These are phyloP conservation scores for Drosophila insularis DNA, from an alignment of 1,140 invertebrate species.

Conservation along the genomic window DNA sequence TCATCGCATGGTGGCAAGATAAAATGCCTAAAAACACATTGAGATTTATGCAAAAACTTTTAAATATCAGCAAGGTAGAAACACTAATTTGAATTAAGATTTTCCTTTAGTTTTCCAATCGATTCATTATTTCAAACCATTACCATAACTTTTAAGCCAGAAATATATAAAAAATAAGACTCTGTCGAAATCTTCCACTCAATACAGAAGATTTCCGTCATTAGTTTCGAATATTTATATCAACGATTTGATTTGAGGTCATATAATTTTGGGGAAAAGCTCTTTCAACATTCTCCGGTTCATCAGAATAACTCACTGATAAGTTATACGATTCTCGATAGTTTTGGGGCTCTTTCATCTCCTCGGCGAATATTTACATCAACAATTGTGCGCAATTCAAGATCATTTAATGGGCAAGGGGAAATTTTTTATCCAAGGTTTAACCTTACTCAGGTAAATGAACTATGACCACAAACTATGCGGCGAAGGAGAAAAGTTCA, in stretches of 20 bases:
- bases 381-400: constrained; percentile 41
- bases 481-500: background rate
- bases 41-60: background rate
- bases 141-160: background rate
- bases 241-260: background rate
- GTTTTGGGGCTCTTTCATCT: background rate
- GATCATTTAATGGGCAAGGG: background rate
- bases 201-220: background rate
- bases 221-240: background rate
- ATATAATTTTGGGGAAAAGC: background rate
- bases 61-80: background rate
- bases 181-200: background rate
- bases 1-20: too few relatives aligned
- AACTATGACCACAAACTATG: constrained; percentile 68
- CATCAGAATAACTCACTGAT: constrained; percentile 17
- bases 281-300: constrained; percentile 6
- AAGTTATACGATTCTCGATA: background rate
- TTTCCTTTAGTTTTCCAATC: background rate
- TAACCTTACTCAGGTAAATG: constrained; percentile 55
- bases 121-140: background rate
- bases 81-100: background rate
- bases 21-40: too few relatives aligned
- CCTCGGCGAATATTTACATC: constrained; percentile 14
- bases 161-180: background rate
- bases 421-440: constrained; percentile 31